These are phyloP conservation scores for Achroia grisella DNA, from an alignment of 1,140 invertebrate species.

Conservation along the genomic window DNA sequence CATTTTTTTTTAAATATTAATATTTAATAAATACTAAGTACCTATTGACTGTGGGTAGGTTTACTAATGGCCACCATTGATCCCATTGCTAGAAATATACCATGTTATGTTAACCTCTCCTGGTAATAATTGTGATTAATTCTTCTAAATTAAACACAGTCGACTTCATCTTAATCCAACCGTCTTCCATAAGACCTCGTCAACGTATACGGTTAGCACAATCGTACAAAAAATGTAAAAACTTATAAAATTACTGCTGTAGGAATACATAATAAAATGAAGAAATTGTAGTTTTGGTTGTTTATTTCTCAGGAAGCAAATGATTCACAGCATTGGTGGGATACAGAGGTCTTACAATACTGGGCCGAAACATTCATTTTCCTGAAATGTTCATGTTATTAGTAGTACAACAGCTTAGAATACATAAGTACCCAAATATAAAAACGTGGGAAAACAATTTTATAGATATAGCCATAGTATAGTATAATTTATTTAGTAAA, in stretches of 20 bases:
- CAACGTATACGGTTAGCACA: no score
- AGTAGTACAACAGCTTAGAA: constrained; percentile 64
- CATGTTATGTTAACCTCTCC: no score
- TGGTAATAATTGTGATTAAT: no score
- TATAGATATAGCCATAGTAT: constrained; percentile 50
- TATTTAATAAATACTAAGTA: no score
- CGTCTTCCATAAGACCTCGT: no score
- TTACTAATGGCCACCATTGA: no score
- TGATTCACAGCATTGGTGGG: constrained; percentile 73
- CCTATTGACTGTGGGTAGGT: no score
- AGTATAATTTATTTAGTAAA: constrained; percentile 63
- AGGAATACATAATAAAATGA: constrained; percentile 16
- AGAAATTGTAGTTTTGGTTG: constrained; percentile 53
- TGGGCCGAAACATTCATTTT: constrained; percentile 60
- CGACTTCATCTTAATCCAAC: no score
- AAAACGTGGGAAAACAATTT: constrained; percentile 63
- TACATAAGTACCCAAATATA: constrained; percentile 64
- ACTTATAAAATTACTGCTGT: not conserved
- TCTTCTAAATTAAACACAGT: no score
- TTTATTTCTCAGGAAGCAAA: constrained; percentile 73
- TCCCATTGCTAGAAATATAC: no score
- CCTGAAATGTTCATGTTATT: constrained; percentile 46
- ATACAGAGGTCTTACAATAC: constrained; percentile 62
- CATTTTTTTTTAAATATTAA: no score
- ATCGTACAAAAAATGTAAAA: no score